Base-by-base conservation (phyloP, 1,140 invertebrate species). In the Drosophila cardini region DNA sequence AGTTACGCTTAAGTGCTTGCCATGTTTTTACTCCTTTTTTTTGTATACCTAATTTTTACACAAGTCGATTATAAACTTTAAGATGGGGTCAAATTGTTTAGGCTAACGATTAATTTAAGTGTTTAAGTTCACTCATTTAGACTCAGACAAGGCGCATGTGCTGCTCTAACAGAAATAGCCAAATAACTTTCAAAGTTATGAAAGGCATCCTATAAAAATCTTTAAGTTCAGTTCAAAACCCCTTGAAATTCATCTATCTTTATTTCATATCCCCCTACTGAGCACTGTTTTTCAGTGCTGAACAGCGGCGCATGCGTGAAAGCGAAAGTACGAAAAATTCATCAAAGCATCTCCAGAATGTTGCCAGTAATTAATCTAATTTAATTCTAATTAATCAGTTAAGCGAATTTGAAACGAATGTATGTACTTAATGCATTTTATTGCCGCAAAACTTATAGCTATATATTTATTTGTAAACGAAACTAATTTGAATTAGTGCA, bases 381-480 rank as follows among this genome's bases (percentile, higher is more conserved):
- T 78, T 48, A 38, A 75, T 34, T 79, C 76, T 58, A 21, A 11
- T 78, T 38, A 45, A 75, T 26, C 16, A 21, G 46, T 46, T 55
- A 63, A 65, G 56, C 45, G 11, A 58, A 48, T 45, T 53, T 60
- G 32, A 76, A 68, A 73, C 48, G 55, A 77, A 72, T 70, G 70
- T 72, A 80, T 90, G 84, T 89, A 89, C 84, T 89, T 89, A 89
- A 89, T 71, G 58, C 77, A 80, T 76, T 78, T 81, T 77, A 77
- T 70, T 81, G 72, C 67, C 36, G 58, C 64, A 73, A 61, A 26
- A 75, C 57, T 58, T 72, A 72, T 65, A 61, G 50, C 32, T 15
- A 60, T 69, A 53, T 69, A 58, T 55, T 60, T 64, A 42, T 50
- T 45, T 70, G 30, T 62, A 61, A 40, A 32, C 40, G 21, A 55